Conservation (phyloP, 1,140 invertebrate genomes). For the Diorhabda carinulata region DNA sequence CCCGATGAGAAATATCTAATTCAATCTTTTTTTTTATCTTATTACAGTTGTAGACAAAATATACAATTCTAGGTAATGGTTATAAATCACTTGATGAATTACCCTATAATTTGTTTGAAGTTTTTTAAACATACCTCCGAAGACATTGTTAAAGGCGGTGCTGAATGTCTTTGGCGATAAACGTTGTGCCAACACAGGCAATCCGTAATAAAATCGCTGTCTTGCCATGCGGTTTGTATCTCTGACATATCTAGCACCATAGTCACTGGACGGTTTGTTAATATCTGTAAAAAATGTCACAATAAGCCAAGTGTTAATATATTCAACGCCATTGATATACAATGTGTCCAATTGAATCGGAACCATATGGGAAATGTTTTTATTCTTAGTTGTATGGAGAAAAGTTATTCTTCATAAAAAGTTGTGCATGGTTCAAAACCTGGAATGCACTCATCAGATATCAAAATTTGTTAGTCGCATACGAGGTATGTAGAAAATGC, state of each 20-base stretch:
- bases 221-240: slow-evolving; percentile 67
- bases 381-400: too few relatives aligned
- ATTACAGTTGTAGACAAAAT: too few relatives aligned
- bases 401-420: too few relatives aligned
- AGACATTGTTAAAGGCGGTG: slow-evolving; percentile 66
- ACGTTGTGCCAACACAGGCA: slow-evolving; percentile 78
- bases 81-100: too few relatives aligned
- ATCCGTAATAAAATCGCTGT: slow-evolving; percentile 75
- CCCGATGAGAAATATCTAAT: too few relatives aligned
- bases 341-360: not conserved
- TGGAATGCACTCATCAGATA: too few relatives aligned
- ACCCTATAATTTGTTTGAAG: too few relatives aligned
- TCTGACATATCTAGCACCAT: slow-evolving; percentile 66
- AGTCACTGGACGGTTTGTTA: slow-evolving; percentile 55
- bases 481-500: too few relatives aligned
- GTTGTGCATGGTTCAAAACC: too few relatives aligned
- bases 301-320: not conserved
- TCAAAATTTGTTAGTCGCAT: too few relatives aligned
- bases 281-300: slow-evolving; percentile 35
- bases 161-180: slow-evolving; percentile 69
- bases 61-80: too few relatives aligned
- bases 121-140: slow-evolving; percentile 54
- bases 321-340: not conserved
- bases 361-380: not conserved
- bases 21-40: too few relatives aligned